Conservation (phyloP, 2,888 invertebrate genomes). For the Blastobasis lacticolella region DNA sequence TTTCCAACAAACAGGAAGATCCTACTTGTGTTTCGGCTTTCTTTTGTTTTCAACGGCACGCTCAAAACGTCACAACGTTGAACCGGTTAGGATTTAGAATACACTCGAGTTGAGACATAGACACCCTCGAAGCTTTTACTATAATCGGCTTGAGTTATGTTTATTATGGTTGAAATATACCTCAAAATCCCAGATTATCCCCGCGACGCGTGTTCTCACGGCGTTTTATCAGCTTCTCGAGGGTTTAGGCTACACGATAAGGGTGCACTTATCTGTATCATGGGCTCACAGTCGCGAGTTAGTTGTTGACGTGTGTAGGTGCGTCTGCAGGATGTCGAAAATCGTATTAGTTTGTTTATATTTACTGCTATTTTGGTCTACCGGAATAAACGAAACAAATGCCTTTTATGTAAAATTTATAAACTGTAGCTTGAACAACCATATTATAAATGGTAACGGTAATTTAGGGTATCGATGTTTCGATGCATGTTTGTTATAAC, state of each 20-base stretch:
- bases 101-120: conserved; percentile 18
- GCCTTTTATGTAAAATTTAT: too few species aligned
- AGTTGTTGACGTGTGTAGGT: conserved; percentile 21
- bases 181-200: conserved; percentile 38
- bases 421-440: too few species aligned
- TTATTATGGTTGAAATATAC: conserved; percentile 27
- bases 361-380: too few species aligned
- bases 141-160: conserved; percentile 31
- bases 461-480: too few species aligned
- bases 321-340: too few species aligned
- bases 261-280: conserved; percentile 55
- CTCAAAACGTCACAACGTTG: neutral
- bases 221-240: conserved; percentile 46
- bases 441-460: too few species aligned
- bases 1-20: conserved; percentile 14
- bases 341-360: too few species aligned
- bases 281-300: conserved; percentile 31
- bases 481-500: too few species aligned
- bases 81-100: neutral
- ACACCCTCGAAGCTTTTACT: conserved; percentile 25
- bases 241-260: conserved; percentile 52
- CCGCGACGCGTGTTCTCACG: conserved; percentile 47
- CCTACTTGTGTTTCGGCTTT: conserved; percentile 2
- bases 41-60: neutral
- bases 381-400: too few species aligned